A percentile compares a stretch with the other conserved stretches of the same genome.
Conservation (phyloP, 2,113 vertebrate genomes). For the Hippocampus zosterae region DNA sequence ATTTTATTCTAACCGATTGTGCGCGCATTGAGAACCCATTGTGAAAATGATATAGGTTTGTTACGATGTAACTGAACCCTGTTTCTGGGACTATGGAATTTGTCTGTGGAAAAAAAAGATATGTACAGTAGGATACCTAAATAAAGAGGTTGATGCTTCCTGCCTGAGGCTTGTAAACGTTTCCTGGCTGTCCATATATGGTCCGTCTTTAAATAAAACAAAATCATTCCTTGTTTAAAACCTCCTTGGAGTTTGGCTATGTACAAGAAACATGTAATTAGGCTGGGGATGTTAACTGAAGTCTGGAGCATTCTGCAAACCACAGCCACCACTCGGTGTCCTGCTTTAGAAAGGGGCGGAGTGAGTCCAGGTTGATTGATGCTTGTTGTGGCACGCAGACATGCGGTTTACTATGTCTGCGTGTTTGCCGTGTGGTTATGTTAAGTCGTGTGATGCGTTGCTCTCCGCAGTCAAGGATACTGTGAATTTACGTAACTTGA, state of each 20-base stretch:
- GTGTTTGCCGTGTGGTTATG: slow-evolving; percentile 12
- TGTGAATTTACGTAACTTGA: not conserved
- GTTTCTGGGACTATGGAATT: slow-evolving; percentile 9
- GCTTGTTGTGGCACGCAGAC: slow-evolving; percentile 42
- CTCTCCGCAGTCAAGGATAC: slow-evolving; percentile 1
- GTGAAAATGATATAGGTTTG: not conserved
- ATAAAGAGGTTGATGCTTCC: slow-evolving; percentile 37
- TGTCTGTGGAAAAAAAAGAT: slow-evolving; percentile 34
- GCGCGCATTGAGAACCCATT: too few species aligned
- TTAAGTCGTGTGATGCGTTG: slow-evolving; percentile 11
- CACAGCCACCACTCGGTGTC: slow-evolving; percentile 39
- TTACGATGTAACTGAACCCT: not conserved
- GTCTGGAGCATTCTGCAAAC: slow-evolving; percentile 53
- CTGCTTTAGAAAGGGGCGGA: slow-evolving; percentile 42
- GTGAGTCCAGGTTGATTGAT: slow-evolving; percentile 42
- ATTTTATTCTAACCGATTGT: not conserved
- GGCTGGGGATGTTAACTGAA: slow-evolving; percentile 51
- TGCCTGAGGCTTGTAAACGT: slow-evolving; percentile 20
- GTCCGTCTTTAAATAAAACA: slow-evolving; percentile 39
- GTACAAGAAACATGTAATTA: slow-evolving; percentile 62
- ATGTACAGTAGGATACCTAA: slow-evolving; percentile 38
- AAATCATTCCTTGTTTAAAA: slow-evolving; percentile 58
- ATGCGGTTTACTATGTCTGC: slow-evolving; percentile 22
- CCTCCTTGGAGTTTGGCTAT: slow-evolving; percentile 47
- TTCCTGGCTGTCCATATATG: slow-evolving; percentile 67